Conservation (phyloP, 2,888 invertebrate genomes). For the Drosophila stalkeri region DNA sequence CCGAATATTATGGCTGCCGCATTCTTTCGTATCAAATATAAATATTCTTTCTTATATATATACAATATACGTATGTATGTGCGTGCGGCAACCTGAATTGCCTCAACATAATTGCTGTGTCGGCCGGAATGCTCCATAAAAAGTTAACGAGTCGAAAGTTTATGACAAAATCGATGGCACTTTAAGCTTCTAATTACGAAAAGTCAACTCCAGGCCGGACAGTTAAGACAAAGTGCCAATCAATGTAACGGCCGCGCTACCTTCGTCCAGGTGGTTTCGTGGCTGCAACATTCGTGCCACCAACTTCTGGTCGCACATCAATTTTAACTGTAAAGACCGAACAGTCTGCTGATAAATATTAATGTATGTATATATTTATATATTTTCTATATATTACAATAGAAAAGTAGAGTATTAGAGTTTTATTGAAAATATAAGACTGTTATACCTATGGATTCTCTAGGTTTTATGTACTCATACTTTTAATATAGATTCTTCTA, state of each 20-base stretch:
- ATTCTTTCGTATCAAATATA: background rate
- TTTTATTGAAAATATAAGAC: too few species aligned
- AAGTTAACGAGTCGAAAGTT: constrained; percentile 40
- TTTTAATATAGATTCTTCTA: too few species aligned
- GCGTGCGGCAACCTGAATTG: background rate
- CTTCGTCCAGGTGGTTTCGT: background rate
- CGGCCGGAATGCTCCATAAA: constrained; percentile 24
- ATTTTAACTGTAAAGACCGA: background rate
- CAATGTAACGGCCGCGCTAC: constrained; percentile 16
- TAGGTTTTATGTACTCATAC: too few species aligned
- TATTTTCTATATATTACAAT: background rate
- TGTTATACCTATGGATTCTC: too few species aligned
- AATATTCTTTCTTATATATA: background rate
- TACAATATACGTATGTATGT: background rate
- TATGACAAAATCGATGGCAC: constrained; percentile 43
- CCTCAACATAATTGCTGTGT: constrained; percentile 28
- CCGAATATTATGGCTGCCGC: constrained; percentile 4
- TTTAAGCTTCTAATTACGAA: constrained; percentile 46
- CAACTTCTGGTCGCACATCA: background rate
- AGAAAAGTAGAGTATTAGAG: too few species aligned
- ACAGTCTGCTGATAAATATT: background rate
- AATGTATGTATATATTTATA: background rate
- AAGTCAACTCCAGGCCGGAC: constrained; percentile 18
- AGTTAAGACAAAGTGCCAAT: constrained; percentile 14
- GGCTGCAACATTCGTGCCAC: background rate